Evolutionary conservation across 1,140 invertebrate species (phyloP), one percentile per base, ranked within the genome.

Genomic region (Zaprionus tsacasi): DNA sequence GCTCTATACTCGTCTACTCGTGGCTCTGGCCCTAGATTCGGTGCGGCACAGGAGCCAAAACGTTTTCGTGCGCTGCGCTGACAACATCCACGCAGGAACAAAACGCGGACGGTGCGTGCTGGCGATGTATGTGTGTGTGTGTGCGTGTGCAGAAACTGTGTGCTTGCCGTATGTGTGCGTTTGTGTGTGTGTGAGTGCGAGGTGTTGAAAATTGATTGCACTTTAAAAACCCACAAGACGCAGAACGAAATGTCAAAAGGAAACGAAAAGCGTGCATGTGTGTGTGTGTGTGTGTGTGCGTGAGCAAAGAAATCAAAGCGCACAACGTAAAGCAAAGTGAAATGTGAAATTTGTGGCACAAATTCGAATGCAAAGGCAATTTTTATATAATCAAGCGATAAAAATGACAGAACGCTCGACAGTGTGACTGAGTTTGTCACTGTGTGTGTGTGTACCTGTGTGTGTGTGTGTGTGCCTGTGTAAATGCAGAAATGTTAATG

Each of bases 301-400:
- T 68, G 33, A 4, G 33, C 54, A 73, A 40, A 73, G 61, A 70
- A 70, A 77, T 60, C 36, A 54, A 60, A 52, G 43, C 38, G 15
- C 12, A 33, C 25, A 21, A 25, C 15, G 55, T 7, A 13, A 36
- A 13, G 58, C 59, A 66, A 70, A 73, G 48, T 21, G 21, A 25
- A 73, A 65, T 55, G 40, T 40, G 27, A 68, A 77, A 64, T 27
- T 57, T 63, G 52, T 56, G 30, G 30, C 36, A 50, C 6, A 55
- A 63, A 68, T 74, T 69, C 75, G 57, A 75, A 78, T 61, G 67
- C 79, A 85, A 71, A 79, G 76, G 76, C 81, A 89, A 89, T 81
- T 89, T 89, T 88, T 89, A 89, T 89, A 89, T 89, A 89, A 89
- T 89, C 85, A 89, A 89, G 85, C 86, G 81, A 89, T 89, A 89